Evolutionary conservation across 2,888 invertebrate genomes (phyloP), one percentile per base, ranked within the genome.

Genomic region (Ceriagrion tenellum): DNA sequence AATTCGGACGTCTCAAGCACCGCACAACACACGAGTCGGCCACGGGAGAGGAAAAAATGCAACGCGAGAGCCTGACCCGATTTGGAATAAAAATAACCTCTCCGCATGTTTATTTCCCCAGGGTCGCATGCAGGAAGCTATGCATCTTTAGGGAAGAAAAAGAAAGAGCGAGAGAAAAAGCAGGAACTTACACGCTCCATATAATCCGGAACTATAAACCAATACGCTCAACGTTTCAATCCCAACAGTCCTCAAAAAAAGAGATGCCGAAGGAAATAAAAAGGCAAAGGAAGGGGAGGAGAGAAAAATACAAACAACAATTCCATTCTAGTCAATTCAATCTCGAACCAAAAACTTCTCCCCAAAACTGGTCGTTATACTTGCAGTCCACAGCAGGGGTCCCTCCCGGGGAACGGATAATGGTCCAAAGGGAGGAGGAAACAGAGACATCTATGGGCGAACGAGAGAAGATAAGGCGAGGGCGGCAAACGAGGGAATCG

Each of bases 251-350:
- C 55, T 55, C 55, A 26, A 47, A 55, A 55, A 47, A 89, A 55
- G 12, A 59, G 26, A 47, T 16, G 89, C 55, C n/a, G 89, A 89
- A n/a, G 55, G 89, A 47, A 55, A 89, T 55, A 89, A 91, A 69
- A 81, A 81, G 35, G 81, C 35, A 69, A n/a, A 69, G 59, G 20
- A 59, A 26, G 69, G 69, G 69, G 23, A 26, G 81, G 35, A 18
- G 35, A 81, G n/a, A 81, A 81, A 81, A 81, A 81, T 81, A 18
- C 81, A 81, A 35, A 69, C 40, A 63, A 69, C 69, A 74, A 63
- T 93, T 69, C 59, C 91, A 91, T 91, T 59, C 55, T 63, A 93
- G 93, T 93, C 93, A 93, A 93, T 93, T 93, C 93, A 93, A 93
- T 93, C 69, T 55, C 63, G 93, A 69, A 40, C 63, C 47, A 93